Evolutionary conservation across 1,140 invertebrate species (phyloP).

Genomic region (Trachelipus rathkii): DNA sequence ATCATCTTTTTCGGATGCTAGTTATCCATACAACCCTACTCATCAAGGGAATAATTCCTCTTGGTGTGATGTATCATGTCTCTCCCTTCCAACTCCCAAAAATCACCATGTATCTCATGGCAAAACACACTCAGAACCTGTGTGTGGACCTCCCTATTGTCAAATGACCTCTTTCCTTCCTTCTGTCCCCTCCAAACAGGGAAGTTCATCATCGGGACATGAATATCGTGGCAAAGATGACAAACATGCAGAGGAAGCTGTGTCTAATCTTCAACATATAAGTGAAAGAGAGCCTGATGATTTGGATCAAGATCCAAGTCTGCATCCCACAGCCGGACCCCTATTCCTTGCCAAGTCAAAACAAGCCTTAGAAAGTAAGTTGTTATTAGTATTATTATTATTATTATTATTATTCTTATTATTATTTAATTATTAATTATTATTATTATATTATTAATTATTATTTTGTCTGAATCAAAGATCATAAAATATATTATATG

Average conservation of each 20-base stretch:
- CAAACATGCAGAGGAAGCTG: constrained; percentile 61
- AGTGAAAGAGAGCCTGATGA: constrained; percentile 95
- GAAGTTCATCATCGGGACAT: background rate
- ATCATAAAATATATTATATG: too few species aligned
- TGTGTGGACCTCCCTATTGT: background rate
- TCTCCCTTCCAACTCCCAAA: constrained; percentile 8
- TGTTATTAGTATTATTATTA: too few species aligned
- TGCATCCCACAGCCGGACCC: constrained; percentile 89
- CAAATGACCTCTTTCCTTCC: background rate
- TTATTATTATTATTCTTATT: too few species aligned
- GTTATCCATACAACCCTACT: background rate
- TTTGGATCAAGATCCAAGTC: constrained; percentile 88
- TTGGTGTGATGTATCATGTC: constrained; percentile 6
- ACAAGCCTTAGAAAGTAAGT: constrained; percentile 75
- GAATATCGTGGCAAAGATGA: constrained; percentile 9
- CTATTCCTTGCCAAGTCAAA: constrained; percentile 94
- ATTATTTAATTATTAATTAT: too few species aligned
- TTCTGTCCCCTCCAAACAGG: constrained; percentile 8
- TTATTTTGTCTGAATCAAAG: too few species aligned
- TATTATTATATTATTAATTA: too few species aligned
- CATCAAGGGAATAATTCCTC: background rate
- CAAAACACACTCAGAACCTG: constrained; percentile 7
- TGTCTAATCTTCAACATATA: constrained; percentile 91
- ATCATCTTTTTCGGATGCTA: background rate
- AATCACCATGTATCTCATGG: background rate